These are phyloP conservation scores for Alces alces DNA, from an alignment of 2,113 vertebrate species.

Conservation along the genomic window DNA sequence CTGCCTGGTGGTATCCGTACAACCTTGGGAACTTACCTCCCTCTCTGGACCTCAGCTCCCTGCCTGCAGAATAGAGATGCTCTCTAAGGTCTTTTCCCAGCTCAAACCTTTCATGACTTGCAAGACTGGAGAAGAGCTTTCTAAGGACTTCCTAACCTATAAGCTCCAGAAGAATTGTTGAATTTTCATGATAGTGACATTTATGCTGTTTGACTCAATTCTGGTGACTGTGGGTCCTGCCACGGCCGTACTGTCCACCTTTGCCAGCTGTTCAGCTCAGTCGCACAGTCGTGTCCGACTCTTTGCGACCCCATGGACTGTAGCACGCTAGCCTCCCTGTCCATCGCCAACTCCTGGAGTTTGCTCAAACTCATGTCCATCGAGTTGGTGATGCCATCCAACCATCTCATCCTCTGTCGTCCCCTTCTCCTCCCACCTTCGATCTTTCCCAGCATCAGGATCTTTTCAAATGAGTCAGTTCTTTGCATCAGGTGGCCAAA, in stretches of 20 bases:
- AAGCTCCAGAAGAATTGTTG: not conserved
- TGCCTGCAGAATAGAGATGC: not conserved
- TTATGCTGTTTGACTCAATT: not conserved
- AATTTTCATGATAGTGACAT: not conserved
- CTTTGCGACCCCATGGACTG: not conserved
- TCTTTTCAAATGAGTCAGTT: not conserved
- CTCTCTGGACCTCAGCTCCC: not conserved
- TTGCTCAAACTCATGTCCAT: not conserved
- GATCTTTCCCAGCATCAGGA: not conserved
- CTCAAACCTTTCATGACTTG: not conserved
- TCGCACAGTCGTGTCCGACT: rapidly evolving
- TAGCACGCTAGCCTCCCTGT: not conserved
- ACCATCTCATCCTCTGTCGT: not conserved
- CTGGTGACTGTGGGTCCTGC: not conserved
- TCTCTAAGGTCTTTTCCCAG: not conserved
- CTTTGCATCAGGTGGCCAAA: not conserved
- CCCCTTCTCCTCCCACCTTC: not conserved
- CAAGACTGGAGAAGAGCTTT: not conserved
- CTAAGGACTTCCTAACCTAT: not conserved
- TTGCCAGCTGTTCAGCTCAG: not conserved
- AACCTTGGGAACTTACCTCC: not conserved
- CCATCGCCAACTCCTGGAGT: not conserved
- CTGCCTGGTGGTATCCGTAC: not conserved
- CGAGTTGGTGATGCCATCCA: not conserved
- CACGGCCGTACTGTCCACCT: not conserved